Evolutionary conservation across 2,888 invertebrate species (phyloP).

Genomic region (Cheiracanthium punctorium): DNA sequence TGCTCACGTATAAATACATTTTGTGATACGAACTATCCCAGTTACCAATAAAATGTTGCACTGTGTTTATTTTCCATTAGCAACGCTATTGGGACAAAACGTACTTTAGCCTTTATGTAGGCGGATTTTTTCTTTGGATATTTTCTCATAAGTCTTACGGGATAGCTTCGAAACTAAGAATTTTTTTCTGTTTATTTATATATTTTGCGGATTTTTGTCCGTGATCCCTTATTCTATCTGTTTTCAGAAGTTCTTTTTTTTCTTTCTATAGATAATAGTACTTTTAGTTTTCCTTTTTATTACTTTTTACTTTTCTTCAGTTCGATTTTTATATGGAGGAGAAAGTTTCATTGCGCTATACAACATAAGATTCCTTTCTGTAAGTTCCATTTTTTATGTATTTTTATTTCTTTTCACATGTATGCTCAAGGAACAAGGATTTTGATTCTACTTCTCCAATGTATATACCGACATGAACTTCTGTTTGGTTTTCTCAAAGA

Average conservation of each 20-base stretch:
- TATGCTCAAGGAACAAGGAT: constrained; percentile 38
- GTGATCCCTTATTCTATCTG: constrained; percentile 54
- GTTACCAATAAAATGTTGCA: constrained; percentile 1
- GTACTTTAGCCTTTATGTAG: constrained; percentile 11
- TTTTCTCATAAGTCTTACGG: constrained; percentile 44
- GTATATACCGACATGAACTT: constrained; percentile 22
- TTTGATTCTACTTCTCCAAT: constrained; percentile 35
- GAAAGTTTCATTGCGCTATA: constrained; percentile 52
- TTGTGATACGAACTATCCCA: not conserved
- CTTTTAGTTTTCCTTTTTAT: constrained; percentile 38
- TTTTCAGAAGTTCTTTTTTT: constrained; percentile 47
- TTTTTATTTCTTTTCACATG: constrained; percentile 42
- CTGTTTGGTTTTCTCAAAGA: not conserved
- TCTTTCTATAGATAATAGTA: constrained; percentile 52
- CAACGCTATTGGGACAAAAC: constrained; percentile 29
- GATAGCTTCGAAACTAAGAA: constrained; percentile 35
- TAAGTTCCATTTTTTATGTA: not conserved
- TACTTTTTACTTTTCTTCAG: constrained; percentile 19
- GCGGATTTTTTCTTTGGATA: constrained; percentile 18
- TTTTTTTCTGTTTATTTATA: constrained; percentile 33
- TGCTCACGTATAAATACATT: constrained; percentile 16
- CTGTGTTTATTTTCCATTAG: constrained; percentile 54
- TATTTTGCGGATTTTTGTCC: constrained; percentile 47
- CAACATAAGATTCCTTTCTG: constrained; percentile 65
- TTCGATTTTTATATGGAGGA: constrained; percentile 46